Evolutionary conservation across 2,113 vertebrate genomes (phyloP), one percentile per base, ranked within the genome.

Genomic region (Pollimyrus isidori): DNA sequence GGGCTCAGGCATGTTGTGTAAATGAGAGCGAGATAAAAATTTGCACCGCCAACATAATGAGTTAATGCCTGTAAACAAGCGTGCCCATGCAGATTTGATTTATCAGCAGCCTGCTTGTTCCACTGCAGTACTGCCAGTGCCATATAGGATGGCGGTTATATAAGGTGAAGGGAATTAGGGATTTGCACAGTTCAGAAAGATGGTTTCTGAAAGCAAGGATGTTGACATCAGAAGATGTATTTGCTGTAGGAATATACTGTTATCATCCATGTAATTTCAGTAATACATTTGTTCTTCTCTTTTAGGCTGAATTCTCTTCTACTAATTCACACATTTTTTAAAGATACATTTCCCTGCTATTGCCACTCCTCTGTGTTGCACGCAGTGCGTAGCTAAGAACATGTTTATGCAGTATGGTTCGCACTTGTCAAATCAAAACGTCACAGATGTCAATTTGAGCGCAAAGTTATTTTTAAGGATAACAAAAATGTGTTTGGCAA

Each of bases 51-150:
- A 26, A 84, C 82, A 45, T 45, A 84, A 84, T 23, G 91, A 92
- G 94, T 92, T 94, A 93, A 92, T 95, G 93, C 93, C 93, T 91
- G 93, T 95, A 95, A 95, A 93, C 93, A 92, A 92, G 23, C 92
- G 92, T 93, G 93, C 94, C 94, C 94, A 45, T 19, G 13, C 85
- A 30, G 62, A 92, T 91, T 92, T 92, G 94, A 94, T 95, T 95
- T 94, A 95, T 95, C 93, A 95, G 93, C 92, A 89, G 93, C 90
- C 94, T 94, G 93, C 94, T 94, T 95, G 93, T 93, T 94, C 93
- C 90, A 48, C 92, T 92, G 88, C 92, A 92, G 73, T 91, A 92
- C 91, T 86, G 39, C 46, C 92, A 62, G 82, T 46, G 89, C 93
- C 91, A 91, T 93, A 93, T 93, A 95, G 94, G 93, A 92, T 89